Percentiles rank a stretch among this genome's conserved stretches.
These are phyloP conservation scores for Polymixis flavicincta DNA, from an alignment of 2,888 invertebrate species.

Conservation along the genomic window DNA sequence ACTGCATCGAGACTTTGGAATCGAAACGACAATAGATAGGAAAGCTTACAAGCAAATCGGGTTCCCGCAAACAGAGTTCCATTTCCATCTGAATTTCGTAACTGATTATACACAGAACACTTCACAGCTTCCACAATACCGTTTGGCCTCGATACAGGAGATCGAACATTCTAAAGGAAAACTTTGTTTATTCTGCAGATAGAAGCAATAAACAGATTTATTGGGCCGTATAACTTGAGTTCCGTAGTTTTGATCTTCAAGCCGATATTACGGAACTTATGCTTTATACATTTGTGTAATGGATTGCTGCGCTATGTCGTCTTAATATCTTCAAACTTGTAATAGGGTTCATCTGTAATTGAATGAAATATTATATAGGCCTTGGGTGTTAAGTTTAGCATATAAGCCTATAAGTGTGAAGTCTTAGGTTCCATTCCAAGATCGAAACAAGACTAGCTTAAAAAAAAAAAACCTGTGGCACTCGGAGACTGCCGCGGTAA, in stretches of 20 bases:
- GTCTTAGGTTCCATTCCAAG: background rate
- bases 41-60: constrained; percentile 21
- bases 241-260: constrained; percentile 46
- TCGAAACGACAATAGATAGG: constrained; percentile 21
- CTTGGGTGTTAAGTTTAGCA: background rate
- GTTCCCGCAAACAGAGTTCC: constrained; percentile 3
- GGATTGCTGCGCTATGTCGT: constrained; percentile 18
- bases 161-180: constrained; percentile 25
- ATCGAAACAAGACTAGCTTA: too few relatives aligned
- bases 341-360: background rate
- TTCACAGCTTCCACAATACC: constrained; percentile 12
- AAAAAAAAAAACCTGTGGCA: too few relatives aligned
- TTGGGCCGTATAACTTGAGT: constrained; percentile 37
- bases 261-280: constrained; percentile 18
- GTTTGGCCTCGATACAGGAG: constrained; percentile 14
- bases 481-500: too few relatives aligned
- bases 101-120: constrained; percentile 16
- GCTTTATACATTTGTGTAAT: constrained; percentile 24
- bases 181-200: constrained; percentile 39
- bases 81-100: constrained; percentile 30
- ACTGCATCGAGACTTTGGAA: constrained; percentile 13
- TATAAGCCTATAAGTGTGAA: too few relatives aligned
- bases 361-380: constrained; percentile 6
- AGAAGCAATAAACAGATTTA: constrained; percentile 46
- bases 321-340: background rate